These are phyloP conservation scores for Torymus tubicola DNA, from an alignment of 2,888 invertebrate species.

Conservation along the genomic window DNA sequence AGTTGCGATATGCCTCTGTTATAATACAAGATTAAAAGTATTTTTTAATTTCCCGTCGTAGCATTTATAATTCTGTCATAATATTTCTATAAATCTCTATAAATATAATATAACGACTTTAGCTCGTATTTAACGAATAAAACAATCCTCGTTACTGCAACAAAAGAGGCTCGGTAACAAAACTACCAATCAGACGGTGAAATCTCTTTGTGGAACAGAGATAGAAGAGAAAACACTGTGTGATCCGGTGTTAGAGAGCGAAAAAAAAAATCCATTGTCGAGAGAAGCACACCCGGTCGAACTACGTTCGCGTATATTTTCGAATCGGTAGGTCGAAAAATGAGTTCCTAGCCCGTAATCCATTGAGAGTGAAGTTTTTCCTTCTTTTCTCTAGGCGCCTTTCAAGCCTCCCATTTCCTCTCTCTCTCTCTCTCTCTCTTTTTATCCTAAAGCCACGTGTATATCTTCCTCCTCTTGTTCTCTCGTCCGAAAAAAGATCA, in stretches of 20 bases:
- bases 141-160: no score
- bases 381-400: slow-evolving; percentile 18
- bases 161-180: slow-evolving; percentile 7
- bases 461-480: slow-evolving; percentile 33
- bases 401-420: slow-evolving; percentile 28
- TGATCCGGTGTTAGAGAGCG: not conserved
- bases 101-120: no score
- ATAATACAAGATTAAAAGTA: no score
- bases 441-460: slow-evolving; percentile 27
- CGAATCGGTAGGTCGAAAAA: slow-evolving; percentile 56
- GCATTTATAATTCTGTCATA: no score
- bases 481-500: slow-evolving; percentile 45
- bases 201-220: not conserved
- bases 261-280: slow-evolving; percentile 36
- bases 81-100: no score
- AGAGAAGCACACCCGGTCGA: no score
- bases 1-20: no score
- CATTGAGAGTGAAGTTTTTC: slow-evolving; percentile 39
- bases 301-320: slow-evolving; percentile 6
- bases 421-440: not conserved
- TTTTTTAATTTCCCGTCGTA: no score
- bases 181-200: not conserved
- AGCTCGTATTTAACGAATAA: no score
- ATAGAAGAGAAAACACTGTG: no score
- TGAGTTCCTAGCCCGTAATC: slow-evolving; percentile 49